Evolutionary conservation across 1,140 invertebrate species (phyloP), one percentile per base, ranked within the genome.

Genomic region (Whitmania pigra): DNA sequence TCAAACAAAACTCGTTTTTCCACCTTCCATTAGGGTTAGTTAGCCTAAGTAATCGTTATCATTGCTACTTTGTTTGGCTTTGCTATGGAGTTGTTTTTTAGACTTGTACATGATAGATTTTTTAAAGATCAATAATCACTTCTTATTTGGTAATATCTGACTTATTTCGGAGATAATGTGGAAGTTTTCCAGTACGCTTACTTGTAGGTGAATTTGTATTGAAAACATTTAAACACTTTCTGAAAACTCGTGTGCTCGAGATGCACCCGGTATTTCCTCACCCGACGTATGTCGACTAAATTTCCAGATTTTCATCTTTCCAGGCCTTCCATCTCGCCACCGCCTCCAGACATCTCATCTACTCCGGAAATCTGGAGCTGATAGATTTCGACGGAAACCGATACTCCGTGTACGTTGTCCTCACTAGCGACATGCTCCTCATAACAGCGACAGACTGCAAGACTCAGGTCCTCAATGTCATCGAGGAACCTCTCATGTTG

Each of bases 381-480:
- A 60, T 60, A 40, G 31, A 57, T 53, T 29, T 29, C 57, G 36
- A 27, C 54, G 55, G 31, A 29, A 25, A 63, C 57, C 3, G 22
- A 0, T 15, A 15, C 57, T 13, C 22, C 13, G 18, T 17, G 13
- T 71, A 31, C 57, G 40, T 71, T 0, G 71, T 71, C 25, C 55
- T 71, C 5, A 57, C 57, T 13, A 71, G 71, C 57, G 71, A 71
- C 71, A 53, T 60, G 31, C 40, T 71, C 43, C 55, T 71, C 20
- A 9, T 71, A 22, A 60, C 71, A 9, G 22, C 5, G 43, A 13
- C 57, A 22, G 71, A 71, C 54, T 22, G 13, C 25, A 53, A 25
- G 29, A 53, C 13, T 15, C 25, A 63, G 15, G 53, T n/a, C 6
- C 71, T 71, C 27, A 15, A 29, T 27, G 71, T 71, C 36, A 29